Percentiles rank a stretch among this genome's conserved stretches.
Conservation (phyloP, 2,888 invertebrate genomes). For the Pyrrhosoma nymphula region DNA sequence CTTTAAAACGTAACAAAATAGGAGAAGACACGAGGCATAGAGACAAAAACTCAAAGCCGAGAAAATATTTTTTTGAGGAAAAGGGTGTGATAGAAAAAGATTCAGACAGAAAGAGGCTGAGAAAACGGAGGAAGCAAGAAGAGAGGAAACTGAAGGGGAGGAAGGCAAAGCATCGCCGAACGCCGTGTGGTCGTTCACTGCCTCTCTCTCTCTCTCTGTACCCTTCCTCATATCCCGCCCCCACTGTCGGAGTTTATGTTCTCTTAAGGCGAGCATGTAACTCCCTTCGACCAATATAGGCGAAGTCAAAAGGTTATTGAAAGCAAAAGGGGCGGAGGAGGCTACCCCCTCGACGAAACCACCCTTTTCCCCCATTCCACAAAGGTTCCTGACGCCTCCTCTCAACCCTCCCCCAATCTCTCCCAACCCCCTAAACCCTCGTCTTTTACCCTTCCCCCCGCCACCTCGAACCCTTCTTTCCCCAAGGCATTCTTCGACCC, state of each 20-base stretch:
- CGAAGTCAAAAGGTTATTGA: slow-evolving; percentile 60
- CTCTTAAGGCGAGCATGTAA: slow-evolving; percentile 49
- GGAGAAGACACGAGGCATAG: neutral
- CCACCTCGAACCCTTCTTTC: neutral
- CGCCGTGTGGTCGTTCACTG: slow-evolving; percentile 37
- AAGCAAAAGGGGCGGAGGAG: slow-evolving; percentile 28
- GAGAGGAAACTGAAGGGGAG: neutral
- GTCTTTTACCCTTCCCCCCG: neutral
- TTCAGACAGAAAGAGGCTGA: neutral
- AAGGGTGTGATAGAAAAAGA: neutral
- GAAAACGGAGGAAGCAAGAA: neutral
- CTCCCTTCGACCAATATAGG: slow-evolving; percentile 60
- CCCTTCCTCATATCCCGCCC: slow-evolving; percentile 49
- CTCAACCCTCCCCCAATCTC: neutral
- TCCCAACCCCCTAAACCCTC: neutral
- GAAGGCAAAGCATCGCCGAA: slow-evolving; percentile 42
- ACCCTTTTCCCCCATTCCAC: neutral
- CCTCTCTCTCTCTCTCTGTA: neutral
- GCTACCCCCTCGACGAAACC: neutral
- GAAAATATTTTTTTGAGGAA: neutral
- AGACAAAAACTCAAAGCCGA: neutral
- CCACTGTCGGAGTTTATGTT: slow-evolving; percentile 29
- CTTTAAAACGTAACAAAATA: neutral
- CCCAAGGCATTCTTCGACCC: neutral
- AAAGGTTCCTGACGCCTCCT: neutral